Percentiles rank a stretch among this genome's conserved stretches.
These are phyloP conservation scores for Macquaria ambigua DNA, from an alignment of 2,113 vertebrate genomes.

Conservation along the genomic window DNA sequence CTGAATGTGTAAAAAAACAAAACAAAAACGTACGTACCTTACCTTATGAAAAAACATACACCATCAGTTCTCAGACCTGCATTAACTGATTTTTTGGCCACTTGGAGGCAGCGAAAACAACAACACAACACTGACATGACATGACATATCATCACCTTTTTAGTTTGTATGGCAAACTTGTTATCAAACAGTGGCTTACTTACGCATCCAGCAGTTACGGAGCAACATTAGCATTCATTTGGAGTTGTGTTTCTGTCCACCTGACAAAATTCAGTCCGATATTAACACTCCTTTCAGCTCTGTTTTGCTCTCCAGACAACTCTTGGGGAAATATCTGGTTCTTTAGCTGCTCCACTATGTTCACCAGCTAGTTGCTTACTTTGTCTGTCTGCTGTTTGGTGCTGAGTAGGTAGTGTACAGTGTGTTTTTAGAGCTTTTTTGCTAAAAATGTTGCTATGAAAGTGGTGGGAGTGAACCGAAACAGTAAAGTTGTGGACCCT, in stretches of 20 bases:
- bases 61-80: neutral
- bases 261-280: neutral
- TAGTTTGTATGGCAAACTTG: no score
- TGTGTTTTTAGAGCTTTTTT: neutral
- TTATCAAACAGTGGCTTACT: neutral
- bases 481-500: no score
- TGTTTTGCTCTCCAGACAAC: neutral
- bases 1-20: no score
- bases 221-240: neutral
- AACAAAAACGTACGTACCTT: no score
- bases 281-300: neutral
- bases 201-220: neutral
- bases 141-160: neutral
- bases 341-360: neutral
- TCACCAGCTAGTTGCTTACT: neutral
- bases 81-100: neutral
- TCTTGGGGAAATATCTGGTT: neutral
- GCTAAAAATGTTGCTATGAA: neutral
- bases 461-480: neutral
- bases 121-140: neutral
- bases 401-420: neutral
- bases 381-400: neutral
- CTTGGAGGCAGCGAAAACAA: neutral
- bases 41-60: neutral
- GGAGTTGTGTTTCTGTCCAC: neutral